Conservation (phyloP, 2,888 invertebrate genomes). For the Rhingia campestris region DNA sequence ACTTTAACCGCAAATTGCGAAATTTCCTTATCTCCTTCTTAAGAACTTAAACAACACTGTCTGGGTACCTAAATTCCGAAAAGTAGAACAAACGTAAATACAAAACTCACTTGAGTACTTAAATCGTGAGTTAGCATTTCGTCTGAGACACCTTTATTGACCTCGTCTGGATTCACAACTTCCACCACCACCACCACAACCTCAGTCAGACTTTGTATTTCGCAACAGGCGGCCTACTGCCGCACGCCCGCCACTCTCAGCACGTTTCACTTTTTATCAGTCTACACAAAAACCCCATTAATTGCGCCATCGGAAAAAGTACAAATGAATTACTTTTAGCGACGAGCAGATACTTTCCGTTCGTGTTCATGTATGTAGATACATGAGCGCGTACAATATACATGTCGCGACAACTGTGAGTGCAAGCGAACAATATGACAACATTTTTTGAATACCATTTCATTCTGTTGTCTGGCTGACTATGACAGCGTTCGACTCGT, state of each 20-base stretch:
- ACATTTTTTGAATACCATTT: constrained; percentile 20
- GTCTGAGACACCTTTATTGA: constrained; percentile 50
- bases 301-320: constrained; percentile 67
- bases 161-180: constrained; percentile 23
- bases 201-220: constrained; percentile 4
- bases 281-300: constrained; percentile 68
- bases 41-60: too few species aligned
- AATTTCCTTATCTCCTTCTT: too few species aligned
- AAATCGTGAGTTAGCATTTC: constrained; percentile 33
- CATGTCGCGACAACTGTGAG: constrained; percentile 40
- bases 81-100: too few species aligned
- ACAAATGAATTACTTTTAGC: constrained; percentile 49
- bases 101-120: neutral
- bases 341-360: constrained; percentile 29
- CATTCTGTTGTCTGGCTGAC: constrained; percentile 13
- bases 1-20: too few species aligned
- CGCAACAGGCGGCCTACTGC: constrained; percentile 16
- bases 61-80: too few species aligned
- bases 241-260: neutral
- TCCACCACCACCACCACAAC: neutral
- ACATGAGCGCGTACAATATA: constrained; percentile 1
- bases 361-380: constrained; percentile 11
- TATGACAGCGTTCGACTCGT: constrained; percentile 17
- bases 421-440: constrained; percentile 30
- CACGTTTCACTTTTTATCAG: constrained; percentile 44